Evolutionary conservation across 2,797 vertebrate species (phyloP), one percentile per base, ranked within the genome.

Genomic region (Phataginus tetradactyla): DNA sequence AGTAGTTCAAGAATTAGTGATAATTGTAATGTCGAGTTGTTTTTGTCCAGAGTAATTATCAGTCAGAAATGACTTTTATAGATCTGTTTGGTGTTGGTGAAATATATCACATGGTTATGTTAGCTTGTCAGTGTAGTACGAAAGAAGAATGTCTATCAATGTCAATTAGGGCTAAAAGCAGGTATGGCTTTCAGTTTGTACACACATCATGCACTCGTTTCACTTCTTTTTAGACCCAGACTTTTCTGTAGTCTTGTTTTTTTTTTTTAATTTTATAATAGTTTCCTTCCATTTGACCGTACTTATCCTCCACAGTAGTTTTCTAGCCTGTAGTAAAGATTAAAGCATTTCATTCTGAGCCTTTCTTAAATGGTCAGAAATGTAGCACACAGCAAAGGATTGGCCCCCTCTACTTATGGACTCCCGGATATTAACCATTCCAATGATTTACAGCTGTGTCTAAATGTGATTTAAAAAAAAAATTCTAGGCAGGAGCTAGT

Each of bases 21-120:
- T 79, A 57, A 81, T 93, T 85, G 63, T 13, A 74, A 45, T 87
- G 27, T 92, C 32, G 57, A 69, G 61, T 77, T 97, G 61, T 71
- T 72, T 95, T 96, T 91, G 32, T 95, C 27, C 37, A 92, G 37
- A 64, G n/a, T 42, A 87, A 74, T 71, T 95, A 61, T 55, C 68
- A 42, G 64, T 63, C 81, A 92, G 45, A 94, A 89, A 80, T 93
- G 34, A 95, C 37, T 79, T 64, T 14, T 57, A 7, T 51, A 66
- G 74, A 34, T 9, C 66, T 72, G 8, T 64, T 66, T 75, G 57
- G 15, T 86, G 32, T 78, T 72, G 59, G 14, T 93, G 32, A 88
- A 80, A 63, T 91, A 45, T 7, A 57, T 49, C 17, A 6, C 53
- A 85, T 77, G n/a, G n/a, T 87, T 95, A 34, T 66, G 45, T 93